These are phyloP conservation scores for Brachyrhaphis roseni DNA, from an alignment of 2,797 vertebrate genomes.

Conservation along the genomic window DNA sequence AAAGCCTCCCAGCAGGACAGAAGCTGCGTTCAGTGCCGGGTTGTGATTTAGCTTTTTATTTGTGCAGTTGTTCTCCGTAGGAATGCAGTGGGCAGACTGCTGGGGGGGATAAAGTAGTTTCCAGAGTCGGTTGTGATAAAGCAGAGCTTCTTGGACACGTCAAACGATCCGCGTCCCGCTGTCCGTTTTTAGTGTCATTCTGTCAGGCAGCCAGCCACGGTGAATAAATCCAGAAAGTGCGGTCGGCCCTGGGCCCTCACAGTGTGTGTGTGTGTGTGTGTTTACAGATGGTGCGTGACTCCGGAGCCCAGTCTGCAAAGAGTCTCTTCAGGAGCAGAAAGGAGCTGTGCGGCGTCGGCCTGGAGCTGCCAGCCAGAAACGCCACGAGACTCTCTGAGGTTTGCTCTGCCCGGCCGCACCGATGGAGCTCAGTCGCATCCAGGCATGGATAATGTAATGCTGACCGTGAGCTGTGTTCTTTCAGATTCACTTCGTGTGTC, in stretches of 20 bases:
- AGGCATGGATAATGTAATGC: background rate
- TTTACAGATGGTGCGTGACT: constrained; percentile 88
- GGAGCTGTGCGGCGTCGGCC: constrained; percentile 86
- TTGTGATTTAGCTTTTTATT: background rate
- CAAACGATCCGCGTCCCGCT: background rate
- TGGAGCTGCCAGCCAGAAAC: constrained; percentile 83
- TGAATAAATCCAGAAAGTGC: background rate
- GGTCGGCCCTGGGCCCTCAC: constrained; percentile 2
- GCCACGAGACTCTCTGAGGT: constrained; percentile 85
- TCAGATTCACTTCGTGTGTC: constrained; percentile 83
- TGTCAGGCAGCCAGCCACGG: background rate
- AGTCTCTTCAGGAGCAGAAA: constrained; percentile 90
- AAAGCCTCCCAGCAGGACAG: background rate
- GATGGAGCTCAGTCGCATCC: background rate
- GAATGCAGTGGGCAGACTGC: background rate
- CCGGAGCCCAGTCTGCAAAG: constrained; percentile 85
- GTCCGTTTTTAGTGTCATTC: background rate
- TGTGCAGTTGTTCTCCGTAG: background rate
- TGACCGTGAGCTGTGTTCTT: constrained; percentile 38
- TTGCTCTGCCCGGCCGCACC: constrained; percentile 33
- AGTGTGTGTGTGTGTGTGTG: constrained; percentile 15
- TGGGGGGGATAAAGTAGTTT: background rate
- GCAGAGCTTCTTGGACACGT: background rate
- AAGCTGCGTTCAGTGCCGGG: background rate
- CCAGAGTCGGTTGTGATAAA: background rate